phyloP scores from a whole-genome alignment of 2,797 vertebrate genomes.

The Sparus aurata region DNA sequence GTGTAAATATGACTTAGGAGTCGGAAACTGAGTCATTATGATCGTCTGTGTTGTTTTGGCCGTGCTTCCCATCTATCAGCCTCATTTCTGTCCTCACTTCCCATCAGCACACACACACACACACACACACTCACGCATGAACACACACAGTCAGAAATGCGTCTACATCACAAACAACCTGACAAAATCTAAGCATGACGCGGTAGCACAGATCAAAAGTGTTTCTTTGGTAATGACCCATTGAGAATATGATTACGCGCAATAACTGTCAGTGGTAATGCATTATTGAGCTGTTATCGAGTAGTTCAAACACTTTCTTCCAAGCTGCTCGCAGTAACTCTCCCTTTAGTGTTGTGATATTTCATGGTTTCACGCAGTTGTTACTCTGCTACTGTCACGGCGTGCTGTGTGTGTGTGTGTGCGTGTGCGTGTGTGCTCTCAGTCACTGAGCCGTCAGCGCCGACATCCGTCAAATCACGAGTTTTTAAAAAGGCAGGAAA shows the following conservation, averaged over 20 bases:
- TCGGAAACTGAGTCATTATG: slow-evolving; percentile 53
- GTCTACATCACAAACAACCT: slow-evolving; percentile 44
- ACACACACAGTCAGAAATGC: slow-evolving; percentile 11
- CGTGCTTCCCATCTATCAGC: slow-evolving; percentile 48
- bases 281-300: slow-evolving; percentile 64
- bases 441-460: background rate
- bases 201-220: slow-evolving; percentile 47
- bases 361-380: slow-evolving; percentile 25
- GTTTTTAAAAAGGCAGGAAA: background rate
- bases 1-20: slow-evolving; percentile 5
- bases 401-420: background rate
- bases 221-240: slow-evolving; percentile 62
- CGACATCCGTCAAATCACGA: background rate
- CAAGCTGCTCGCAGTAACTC: slow-evolving; percentile 29
- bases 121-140: slow-evolving; percentile 11
- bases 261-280: slow-evolving; percentile 57
- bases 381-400: slow-evolving; percentile 18
- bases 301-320: slow-evolving; percentile 49
- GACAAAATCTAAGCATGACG: slow-evolving; percentile 40
- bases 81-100: slow-evolving; percentile 49
- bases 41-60: slow-evolving; percentile 39
- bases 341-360: slow-evolving; percentile 33
- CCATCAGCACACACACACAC: slow-evolving; percentile 32
- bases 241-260: slow-evolving; percentile 57
- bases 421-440: background rate